Evolutionary conservation across 2,888 invertebrate species (phyloP).

Genomic region (Leptinotarsa tumamoca): DNA sequence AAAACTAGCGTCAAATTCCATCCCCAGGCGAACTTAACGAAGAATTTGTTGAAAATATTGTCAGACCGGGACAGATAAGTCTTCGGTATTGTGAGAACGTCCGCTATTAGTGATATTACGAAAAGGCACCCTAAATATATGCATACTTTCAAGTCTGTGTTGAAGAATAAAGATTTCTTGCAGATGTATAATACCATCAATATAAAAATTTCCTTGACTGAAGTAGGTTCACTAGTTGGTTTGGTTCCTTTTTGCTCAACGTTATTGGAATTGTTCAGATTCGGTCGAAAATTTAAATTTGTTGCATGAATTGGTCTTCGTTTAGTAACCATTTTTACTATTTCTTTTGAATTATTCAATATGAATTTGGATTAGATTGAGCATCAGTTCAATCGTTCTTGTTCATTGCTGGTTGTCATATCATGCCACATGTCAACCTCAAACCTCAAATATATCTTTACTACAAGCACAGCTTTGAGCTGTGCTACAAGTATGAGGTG

Average conservation of each 20-base stretch:
- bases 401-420: too few species aligned
- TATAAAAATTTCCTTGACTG: constrained; percentile 82
- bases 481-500: too few species aligned
- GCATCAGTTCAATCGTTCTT: background rate
- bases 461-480: too few species aligned
- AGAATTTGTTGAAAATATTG: constrained; percentile 91
- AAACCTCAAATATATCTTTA: too few species aligned
- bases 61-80: constrained; percentile 91
- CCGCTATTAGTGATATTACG: constrained; percentile 85
- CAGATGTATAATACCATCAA: constrained; percentile 89
- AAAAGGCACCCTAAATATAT: constrained; percentile 87
- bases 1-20: constrained; percentile 88
- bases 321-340: constrained; percentile 46
- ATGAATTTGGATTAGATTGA: background rate
- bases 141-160: constrained; percentile 86
- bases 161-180: constrained; percentile 87
- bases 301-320: constrained; percentile 57
- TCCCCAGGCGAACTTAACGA: constrained; percentile 97
- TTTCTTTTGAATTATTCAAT: background rate
- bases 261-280: constrained; percentile 58
- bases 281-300: constrained; percentile 73
- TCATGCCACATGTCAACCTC: too few species aligned
- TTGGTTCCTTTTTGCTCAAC: constrained; percentile 75
- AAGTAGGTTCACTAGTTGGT: constrained; percentile 86
- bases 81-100: constrained; percentile 85